Evolutionary conservation across 2,888 invertebrate species (phyloP), one percentile per base, ranked within the genome.

Genomic region (Oxyteleia sp.): DNA sequence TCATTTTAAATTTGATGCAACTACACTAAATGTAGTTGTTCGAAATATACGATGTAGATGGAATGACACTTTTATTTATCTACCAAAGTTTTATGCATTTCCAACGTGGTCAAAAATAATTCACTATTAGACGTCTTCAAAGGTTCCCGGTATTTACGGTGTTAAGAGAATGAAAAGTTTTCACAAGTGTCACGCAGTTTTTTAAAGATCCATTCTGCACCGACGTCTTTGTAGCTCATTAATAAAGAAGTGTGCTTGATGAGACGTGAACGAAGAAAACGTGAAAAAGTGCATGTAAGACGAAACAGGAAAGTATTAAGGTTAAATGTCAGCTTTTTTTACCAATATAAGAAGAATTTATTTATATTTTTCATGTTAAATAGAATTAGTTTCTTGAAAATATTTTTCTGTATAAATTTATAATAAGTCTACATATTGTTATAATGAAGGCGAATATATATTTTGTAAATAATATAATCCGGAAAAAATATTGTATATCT

Each of bases 181-280:
- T 80, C 66, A 63, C 63, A 51, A 71, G 69, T 61, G 51, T 81
- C 68, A 55, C 57, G 51, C 47, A 66, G 16, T 75, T 71, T 84
- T 83, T 72, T 84, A 80, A 82, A 87, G 83, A 78, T 79, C 43
- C 76, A 84, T 85, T 84, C 43, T 87, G 84, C 82, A 85, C 78
- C 57, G 85, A 78, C 78, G 79, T 74, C 84, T 85, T 82, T 84
- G 84, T 86, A 69, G 84, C 86, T 89, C 91, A 91, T 92, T 90
- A 92, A 91, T 92, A 92, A 79, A 88, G 88, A 91, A 89, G 88
- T 86, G 79, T 83, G 84, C 85, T 88, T 90, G 89, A 91, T 88
- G 90, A 89, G 87, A 68, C 79, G 68, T 59, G 57, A 55, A 75
- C 69, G 81, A 57, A 57, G 74, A 75, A 72, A 76, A 76, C 55